Conservation (phyloP, 2,797 vertebrate species). For the Selene dorsalis region DNA sequence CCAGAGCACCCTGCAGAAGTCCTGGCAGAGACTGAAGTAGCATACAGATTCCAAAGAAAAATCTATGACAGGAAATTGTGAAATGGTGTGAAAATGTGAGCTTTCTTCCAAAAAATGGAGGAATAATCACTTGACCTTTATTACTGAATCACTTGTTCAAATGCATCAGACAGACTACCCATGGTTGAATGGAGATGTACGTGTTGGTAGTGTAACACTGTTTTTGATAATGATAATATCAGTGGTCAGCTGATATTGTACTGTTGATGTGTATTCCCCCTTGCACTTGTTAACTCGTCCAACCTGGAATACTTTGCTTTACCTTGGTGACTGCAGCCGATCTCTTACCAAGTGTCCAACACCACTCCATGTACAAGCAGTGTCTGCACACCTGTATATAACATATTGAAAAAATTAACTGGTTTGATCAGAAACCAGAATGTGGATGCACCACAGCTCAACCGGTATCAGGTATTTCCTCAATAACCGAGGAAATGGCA, state of each 20-base stretch:
- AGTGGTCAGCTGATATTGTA: conserved; percentile 34
- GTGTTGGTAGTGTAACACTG: conserved; percentile 10
- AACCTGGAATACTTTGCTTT: background rate
- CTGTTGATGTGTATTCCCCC: conserved; percentile 14
- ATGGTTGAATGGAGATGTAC: conserved; percentile 8
- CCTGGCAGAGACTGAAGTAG: background rate
- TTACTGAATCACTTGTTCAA: conserved; percentile 33
- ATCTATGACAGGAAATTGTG: conserved; percentile 15
- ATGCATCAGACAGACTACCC: conserved; percentile 28
- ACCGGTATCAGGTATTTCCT: background rate
- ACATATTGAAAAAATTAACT: conserved; percentile 3
- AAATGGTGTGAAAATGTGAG: conserved; percentile 23
- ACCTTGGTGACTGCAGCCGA: background rate
- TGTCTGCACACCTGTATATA: background rate
- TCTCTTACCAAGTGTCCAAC: background rate
- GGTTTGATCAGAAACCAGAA: conserved; percentile 17
- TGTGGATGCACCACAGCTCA: conserved; percentile 3
- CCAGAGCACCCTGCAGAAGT: background rate
- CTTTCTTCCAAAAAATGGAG: conserved; percentile 32
- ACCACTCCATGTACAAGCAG: background rate
- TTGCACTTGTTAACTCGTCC: conserved; percentile 25
- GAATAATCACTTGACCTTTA: conserved; percentile 31
- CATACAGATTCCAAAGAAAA: conserved; percentile 4
- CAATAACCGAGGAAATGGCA: background rate
- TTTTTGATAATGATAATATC: conserved; percentile 35